Evolutionary conservation across 2,888 invertebrate genomes (phyloP), one percentile per base, ranked within the genome.

Genomic region (Trissoscelio sp.): DNA sequence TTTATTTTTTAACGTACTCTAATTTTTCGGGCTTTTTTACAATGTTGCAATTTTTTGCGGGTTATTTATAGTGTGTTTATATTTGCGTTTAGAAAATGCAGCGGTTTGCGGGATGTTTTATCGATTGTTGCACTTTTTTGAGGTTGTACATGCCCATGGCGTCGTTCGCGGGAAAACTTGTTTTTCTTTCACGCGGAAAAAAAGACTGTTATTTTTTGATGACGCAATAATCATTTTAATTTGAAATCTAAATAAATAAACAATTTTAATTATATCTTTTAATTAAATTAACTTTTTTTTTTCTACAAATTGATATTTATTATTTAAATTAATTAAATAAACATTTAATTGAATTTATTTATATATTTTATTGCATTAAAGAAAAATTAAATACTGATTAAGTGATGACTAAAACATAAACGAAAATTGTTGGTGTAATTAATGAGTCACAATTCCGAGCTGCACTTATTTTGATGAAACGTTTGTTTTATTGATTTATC

Each of bases 391-490:
- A 66, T 53, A 39, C 53, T 58, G 72, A 72, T 72, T 51, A 48
- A 60, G 39, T 7, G 22, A 48, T 60, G 70, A 70, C 58, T 58
- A 60, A 46, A 70, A 60, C 39, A 48, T 70, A 48, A 70, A 70
- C 48, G 39, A 70, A 46, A 70, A 70, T 39, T 70, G 46, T 58
- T 12, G n/a, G 39, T 16, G 58, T 44, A 57, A 70, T 70, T 58
- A 70, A 18, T 58, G 70, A 70, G 48, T 70, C 70, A 70, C 20
- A n/a, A 51, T 60, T 58, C 48, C 28, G 57, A 18, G 16, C 11
- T 31, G 18, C 20, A 11, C 28, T 18, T 16, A 7, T 28, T 28
- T 28, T 12, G 12, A 24, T 51, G n/a, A 53, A 28, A 9, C 31
- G 14, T 16, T 18, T n/a, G n/a, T n/a, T n/a, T n/a, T n/a, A n/a